phyloP scores from a whole-genome alignment of 2,113 vertebrate species.

The Malurus elegans region DNA sequence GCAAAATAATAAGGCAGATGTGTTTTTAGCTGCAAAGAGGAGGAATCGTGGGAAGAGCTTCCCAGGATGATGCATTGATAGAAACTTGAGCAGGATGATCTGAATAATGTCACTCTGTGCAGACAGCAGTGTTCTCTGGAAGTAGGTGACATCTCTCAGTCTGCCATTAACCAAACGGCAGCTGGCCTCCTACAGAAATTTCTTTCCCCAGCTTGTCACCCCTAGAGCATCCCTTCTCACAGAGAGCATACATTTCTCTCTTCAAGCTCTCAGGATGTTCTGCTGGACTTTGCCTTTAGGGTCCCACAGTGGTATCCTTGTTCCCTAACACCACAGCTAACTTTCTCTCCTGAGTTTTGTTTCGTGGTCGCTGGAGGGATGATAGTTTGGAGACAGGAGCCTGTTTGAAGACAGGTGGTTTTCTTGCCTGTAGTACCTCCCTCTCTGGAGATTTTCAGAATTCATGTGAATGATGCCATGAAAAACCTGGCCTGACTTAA shows the following conservation, averaged over 20 bases:
- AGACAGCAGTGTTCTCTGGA: background rate
- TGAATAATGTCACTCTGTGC: background rate
- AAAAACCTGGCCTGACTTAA: background rate
- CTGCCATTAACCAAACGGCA: background rate
- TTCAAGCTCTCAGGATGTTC: background rate
- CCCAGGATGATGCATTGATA: background rate
- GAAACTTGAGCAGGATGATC: background rate
- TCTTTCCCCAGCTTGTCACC: background rate
- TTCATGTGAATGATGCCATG: background rate
- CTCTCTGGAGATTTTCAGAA: background rate
- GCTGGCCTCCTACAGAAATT: background rate
- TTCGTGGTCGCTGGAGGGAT: background rate
- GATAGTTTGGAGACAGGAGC: background rate
- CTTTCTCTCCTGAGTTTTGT: background rate
- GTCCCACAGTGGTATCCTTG: background rate
- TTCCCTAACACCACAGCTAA: background rate
- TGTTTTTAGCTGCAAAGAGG: constrained; percentile 3
- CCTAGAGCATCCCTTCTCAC: background rate
- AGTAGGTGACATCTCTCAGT: background rate
- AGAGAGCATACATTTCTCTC: background rate
- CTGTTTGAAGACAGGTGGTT: background rate
- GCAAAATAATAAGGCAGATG: background rate
- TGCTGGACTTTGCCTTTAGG: background rate
- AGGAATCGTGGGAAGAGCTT: background rate
- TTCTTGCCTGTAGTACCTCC: background rate